A percentile compares a stretch with the other conserved stretches of the same genome.
Conservation (phyloP, 2,113 vertebrate genomes). For the Pseudorhombus dupliciocellatus region DNA sequence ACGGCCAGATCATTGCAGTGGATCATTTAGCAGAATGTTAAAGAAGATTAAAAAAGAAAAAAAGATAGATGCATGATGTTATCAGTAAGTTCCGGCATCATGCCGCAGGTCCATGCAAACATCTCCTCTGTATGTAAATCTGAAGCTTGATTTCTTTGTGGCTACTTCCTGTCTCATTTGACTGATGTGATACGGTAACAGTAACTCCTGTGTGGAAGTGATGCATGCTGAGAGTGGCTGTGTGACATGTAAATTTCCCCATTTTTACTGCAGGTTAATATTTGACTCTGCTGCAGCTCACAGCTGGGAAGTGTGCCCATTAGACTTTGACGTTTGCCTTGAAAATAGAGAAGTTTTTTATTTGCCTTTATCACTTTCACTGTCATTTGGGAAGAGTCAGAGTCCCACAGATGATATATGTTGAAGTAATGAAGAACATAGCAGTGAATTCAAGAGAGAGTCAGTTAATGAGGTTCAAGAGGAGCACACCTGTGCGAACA, state of each 20-base stretch:
- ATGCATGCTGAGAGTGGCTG: slow-evolving; percentile 32
- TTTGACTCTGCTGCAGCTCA: neutral
- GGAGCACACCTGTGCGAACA: no score
- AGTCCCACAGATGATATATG: no score
- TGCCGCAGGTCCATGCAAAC: slow-evolving; percentile 36
- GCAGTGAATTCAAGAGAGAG: no score
- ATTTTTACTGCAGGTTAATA: neutral
- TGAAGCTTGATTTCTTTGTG: slow-evolving; percentile 28
- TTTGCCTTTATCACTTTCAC: no score
- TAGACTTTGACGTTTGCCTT: neutral
- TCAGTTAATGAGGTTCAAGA: no score
- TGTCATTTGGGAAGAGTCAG: no score
- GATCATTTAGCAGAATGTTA: no score
- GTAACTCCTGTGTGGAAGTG: slow-evolving; percentile 14
- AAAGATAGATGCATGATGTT: accelerated
- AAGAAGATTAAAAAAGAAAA: neutral
- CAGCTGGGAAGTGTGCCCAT: neutral
- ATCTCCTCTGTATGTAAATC: slow-evolving; percentile 42
- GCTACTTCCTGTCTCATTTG: slow-evolving; percentile 58
- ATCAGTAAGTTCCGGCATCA: neutral
- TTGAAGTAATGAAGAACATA: no score
- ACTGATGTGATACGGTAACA: slow-evolving; percentile 47
- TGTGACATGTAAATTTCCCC: no score
- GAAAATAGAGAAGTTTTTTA: no score
- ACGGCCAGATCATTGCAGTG: no score